A percentile compares a stretch with the other conserved stretches of the same genome.
These are phyloP conservation scores for Spisula subtruncata DNA, from an alignment of 2,888 invertebrate genomes.

Conservation along the genomic window DNA sequence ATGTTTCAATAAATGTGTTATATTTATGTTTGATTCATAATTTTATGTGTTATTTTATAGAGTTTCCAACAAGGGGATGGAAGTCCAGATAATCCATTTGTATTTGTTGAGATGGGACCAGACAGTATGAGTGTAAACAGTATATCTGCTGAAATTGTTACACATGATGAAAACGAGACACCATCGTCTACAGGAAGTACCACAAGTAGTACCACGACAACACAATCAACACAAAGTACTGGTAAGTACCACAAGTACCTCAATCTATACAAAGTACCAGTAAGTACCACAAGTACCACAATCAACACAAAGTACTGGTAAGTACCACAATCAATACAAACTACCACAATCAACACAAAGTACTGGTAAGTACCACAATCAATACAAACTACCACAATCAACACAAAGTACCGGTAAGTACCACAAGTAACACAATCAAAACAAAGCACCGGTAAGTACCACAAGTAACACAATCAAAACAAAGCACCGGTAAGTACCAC, in stretches of 20 bases:
- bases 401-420: not conserved
- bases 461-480: no score
- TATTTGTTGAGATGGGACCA: constrained; percentile 90
- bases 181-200: constrained; percentile 18
- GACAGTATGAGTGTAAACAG: constrained; percentile 88
- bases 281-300: not conserved
- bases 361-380: not conserved
- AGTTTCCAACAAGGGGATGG: constrained; percentile 62
- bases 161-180: constrained; percentile 55
- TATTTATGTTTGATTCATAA: no score
- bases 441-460: no score
- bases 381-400: not conserved
- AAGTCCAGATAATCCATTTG: constrained; percentile 82
- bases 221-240: constrained; percentile 5
- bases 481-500: no score
- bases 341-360: not conserved
- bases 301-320: constrained; percentile 12
- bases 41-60: constrained; percentile 26
- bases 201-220: constrained; percentile 28
- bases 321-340: no score
- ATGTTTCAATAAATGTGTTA: not conserved
- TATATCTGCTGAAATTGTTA: constrained; percentile 87
- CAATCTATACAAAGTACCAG: not conserved
- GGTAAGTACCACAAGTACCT: not conserved
- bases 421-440: no score